These are phyloP conservation scores for Petaurus breviceps DNA, from an alignment of 2,113 vertebrate species.

Conservation along the genomic window DNA sequence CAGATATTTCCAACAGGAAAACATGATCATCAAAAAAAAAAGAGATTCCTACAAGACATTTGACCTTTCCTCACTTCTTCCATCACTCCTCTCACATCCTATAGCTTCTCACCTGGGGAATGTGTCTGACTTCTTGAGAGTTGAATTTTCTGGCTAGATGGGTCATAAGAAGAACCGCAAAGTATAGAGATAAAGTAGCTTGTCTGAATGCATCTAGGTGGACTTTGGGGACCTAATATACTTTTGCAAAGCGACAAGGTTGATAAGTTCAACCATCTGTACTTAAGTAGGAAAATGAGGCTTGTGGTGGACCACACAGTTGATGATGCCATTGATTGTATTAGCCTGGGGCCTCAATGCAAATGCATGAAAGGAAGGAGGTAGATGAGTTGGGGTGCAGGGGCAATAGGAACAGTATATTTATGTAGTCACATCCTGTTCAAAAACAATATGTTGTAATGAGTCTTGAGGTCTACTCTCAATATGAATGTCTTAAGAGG, in stretches of 20 bases:
- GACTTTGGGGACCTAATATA: neutral
- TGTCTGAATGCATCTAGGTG: neutral
- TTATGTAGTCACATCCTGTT: neutral
- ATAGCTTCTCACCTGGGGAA: neutral
- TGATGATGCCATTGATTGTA: neutral
- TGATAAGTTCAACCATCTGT: neutral
- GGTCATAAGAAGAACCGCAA: neutral
- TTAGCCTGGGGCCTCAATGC: conserved; percentile 1
- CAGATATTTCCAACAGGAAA: neutral
- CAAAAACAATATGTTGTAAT: neutral
- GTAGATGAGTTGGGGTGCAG: neutral
- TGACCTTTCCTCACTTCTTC: neutral
- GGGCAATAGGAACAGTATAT: neutral
- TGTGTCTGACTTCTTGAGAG: neutral
- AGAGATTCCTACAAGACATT: neutral
- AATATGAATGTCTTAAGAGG: conserved; percentile 2
- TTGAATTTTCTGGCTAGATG: neutral
- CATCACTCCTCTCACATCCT: neutral
- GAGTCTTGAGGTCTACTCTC: conserved; percentile 14
- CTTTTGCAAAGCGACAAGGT: neutral
- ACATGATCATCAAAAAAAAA: neutral
- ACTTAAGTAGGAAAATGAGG: neutral
- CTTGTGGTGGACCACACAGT: neutral
- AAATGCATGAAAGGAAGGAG: neutral
- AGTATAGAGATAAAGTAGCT: neutral